Percentiles rank a stretch among this genome's conserved stretches.
Evolutionary conservation across 2,113 vertebrate genomes (phyloP).

Genomic region (Isurus oxyrinchus): DNA sequence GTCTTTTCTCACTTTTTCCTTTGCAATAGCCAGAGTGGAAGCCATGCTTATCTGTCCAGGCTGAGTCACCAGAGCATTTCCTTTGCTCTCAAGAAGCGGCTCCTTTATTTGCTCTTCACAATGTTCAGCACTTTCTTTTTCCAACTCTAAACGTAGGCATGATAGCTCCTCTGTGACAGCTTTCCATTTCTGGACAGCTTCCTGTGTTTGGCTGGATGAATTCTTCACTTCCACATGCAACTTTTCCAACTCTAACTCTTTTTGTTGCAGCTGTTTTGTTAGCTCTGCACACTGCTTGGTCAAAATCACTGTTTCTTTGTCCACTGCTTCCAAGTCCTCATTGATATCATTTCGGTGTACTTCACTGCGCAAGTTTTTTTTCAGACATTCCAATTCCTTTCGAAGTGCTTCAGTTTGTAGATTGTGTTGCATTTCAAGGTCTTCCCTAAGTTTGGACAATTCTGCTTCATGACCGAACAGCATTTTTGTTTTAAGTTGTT

Average conservation of each 20-base stretch:
- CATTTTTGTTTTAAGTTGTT: constrained; percentile 41
- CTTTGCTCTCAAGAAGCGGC: constrained; percentile 48
- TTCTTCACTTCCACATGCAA: constrained; percentile 52
- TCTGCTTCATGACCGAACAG: constrained; percentile 38
- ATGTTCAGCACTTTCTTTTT: constrained; percentile 47
- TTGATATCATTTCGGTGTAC: constrained; percentile 43
- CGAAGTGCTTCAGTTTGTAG: constrained; percentile 33
- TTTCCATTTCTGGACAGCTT: constrained; percentile 56
- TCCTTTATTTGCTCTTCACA: constrained; percentile 49
- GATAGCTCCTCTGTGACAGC: constrained; percentile 53
- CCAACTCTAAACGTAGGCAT: constrained; percentile 44
- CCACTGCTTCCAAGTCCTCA: not conserved
- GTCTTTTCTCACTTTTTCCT: not conserved
- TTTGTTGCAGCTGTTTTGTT: constrained; percentile 55
- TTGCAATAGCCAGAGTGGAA: not conserved
- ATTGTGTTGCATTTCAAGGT: constrained; percentile 46
- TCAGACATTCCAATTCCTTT: constrained; percentile 39
- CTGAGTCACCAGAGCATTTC: constrained; percentile 39
- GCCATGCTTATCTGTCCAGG: not conserved
- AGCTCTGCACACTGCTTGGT: constrained; percentile 57
- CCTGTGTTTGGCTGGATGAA: constrained; percentile 52
- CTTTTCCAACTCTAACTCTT: constrained; percentile 52
- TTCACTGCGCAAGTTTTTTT: constrained; percentile 34
- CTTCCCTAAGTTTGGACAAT: constrained; percentile 44
- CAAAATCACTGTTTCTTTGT: constrained; percentile 50